phyloP scores from a whole-genome alignment of 2,888 invertebrate species.

The Ecdyonurus torrentis region DNA sequence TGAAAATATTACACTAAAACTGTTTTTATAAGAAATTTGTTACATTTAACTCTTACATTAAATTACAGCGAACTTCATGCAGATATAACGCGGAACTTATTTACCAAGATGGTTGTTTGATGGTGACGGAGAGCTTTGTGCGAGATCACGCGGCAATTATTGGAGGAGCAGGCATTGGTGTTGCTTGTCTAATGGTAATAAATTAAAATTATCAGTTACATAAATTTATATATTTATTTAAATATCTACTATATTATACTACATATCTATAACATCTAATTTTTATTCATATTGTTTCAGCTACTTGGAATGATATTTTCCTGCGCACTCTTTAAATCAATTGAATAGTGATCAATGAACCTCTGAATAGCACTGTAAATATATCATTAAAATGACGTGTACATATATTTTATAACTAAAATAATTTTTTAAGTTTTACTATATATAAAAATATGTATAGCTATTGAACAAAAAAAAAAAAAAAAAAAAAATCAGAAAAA shows the following conservation, averaged over 20 bases:
- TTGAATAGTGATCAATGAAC: conserved; percentile 34
- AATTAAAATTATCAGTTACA: not conserved
- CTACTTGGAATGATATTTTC: conserved; percentile 72
- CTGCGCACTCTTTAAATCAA: conserved; percentile 69
- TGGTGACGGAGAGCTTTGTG: conserved; percentile 49
- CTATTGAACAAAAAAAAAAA: no score
- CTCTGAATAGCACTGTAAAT: not conserved
- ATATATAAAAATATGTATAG: no score
- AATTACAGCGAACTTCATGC: not conserved
- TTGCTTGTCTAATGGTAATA: conserved; percentile 69
- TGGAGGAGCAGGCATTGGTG: conserved; percentile 63
- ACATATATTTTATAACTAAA: not conserved
- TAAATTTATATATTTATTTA: not conserved
- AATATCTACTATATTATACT: not conserved
- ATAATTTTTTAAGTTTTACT: no score
- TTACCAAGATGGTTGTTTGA: conserved; percentile 59
- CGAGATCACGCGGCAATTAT: conserved; percentile 62
- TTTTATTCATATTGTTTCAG: conserved; percentile 36
- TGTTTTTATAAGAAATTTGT: no score
- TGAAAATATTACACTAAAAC: not conserved
- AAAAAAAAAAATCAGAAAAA: no score
- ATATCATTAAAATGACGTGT: not conserved
- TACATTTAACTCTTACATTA: not conserved
- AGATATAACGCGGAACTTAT: conserved; percentile 24
- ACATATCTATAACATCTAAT: not conserved